Conservation (phyloP, 2,113 vertebrate genomes). For the Mastomys coucha region DNA sequence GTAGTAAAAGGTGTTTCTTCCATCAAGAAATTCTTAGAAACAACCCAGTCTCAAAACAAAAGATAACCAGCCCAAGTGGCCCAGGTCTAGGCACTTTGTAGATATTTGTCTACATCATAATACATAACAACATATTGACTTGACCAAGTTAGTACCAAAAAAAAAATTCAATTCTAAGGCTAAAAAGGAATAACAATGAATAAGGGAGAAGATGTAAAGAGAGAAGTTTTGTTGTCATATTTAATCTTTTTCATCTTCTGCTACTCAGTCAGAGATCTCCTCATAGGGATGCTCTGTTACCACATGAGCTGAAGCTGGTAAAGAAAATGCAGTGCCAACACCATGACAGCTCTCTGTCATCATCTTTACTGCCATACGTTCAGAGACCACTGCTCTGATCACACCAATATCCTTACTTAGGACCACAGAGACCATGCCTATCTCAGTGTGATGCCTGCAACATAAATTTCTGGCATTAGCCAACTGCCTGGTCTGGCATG, state of each 20-base stretch:
- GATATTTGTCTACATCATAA: background rate
- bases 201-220: background rate
- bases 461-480: background rate
- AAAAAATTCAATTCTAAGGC: background rate
- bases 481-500: background rate
- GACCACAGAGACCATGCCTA: background rate
- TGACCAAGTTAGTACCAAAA: background rate
- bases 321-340: background rate
- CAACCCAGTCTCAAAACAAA: background rate
- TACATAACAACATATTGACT: background rate
- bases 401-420: background rate
- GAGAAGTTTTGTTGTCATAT: background rate
- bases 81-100: background rate
- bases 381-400: background rate
- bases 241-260: background rate
- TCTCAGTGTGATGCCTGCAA: background rate
- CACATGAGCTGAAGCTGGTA: background rate
- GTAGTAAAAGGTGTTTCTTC: background rate
- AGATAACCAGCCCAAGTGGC: background rate
- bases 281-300: background rate
- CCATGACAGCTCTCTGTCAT: background rate
- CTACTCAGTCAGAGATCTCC: background rate
- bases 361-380: background rate
- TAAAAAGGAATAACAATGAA: background rate
- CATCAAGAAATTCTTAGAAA: slow-evolving; percentile 45